Conservation (phyloP, 37 sponge, comb jelly and placozoan genomes). For the Theonella swinhoei region DNA sequence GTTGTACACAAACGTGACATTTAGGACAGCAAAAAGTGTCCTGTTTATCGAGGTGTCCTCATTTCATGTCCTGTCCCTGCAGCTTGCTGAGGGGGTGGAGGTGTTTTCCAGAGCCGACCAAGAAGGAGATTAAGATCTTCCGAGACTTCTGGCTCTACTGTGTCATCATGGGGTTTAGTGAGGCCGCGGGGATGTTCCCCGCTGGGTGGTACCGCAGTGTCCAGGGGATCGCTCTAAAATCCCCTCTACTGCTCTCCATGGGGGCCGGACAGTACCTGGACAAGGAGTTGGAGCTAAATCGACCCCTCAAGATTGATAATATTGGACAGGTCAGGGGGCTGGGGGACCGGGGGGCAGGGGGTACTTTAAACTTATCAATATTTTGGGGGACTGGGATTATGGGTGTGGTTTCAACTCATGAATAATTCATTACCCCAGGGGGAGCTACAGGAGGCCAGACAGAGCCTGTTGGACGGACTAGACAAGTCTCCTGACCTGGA, state of each 20-base stretch:
- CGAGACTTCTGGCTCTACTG: conserved; percentile 98
- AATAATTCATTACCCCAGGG: conserved; percentile 15
- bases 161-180: conserved; percentile 90
- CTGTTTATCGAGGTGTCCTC: too few species aligned
- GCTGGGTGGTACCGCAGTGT: conserved; percentile 66
- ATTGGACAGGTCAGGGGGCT: conserved; percentile 43
- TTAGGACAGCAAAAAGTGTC: too few species aligned
- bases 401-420: background rate
- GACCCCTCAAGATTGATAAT: conserved; percentile 68
- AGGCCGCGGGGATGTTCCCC: conserved; percentile 66
- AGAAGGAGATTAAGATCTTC: conserved; percentile 68
- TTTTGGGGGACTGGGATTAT: background rate
- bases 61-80: background rate
- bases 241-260: conserved; percentile 78
- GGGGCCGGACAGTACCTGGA: conserved; percentile 78
- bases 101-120: conserved; percentile 25
- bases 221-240: conserved; percentile 65
- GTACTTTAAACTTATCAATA: too few species aligned
- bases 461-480: conserved; percentile 53
- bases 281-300: conserved; percentile 70
- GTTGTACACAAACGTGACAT: too few species aligned
- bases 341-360: too few species aligned
- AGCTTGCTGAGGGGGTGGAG: conserved; percentile 49
- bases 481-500: conserved; percentile 65
- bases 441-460: conserved; percentile 72